Percentiles rank a stretch among this genome's conserved stretches.
phyloP scores from a whole-genome alignment of 2,113 vertebrate genomes.

The Nicator chloris region DNA sequence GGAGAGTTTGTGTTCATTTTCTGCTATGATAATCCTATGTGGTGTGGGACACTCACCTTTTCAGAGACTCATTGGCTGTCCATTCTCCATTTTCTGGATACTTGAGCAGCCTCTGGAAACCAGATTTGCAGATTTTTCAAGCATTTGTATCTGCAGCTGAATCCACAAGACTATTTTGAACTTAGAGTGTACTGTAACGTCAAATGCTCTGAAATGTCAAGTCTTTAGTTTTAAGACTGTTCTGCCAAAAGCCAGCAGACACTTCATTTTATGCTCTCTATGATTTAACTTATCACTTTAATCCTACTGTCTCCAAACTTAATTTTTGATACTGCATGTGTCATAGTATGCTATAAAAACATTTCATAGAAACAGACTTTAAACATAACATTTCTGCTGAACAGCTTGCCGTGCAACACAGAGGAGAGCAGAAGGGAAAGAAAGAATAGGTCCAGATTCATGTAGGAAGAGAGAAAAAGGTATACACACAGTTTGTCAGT shows the following conservation, averaged over 20 bases:
- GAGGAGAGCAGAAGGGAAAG: background rate
- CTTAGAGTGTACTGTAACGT: background rate
- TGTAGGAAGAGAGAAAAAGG: background rate
- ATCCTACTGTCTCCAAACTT: background rate
- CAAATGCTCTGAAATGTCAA: background rate
- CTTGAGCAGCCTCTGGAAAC: background rate
- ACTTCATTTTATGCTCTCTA: background rate
- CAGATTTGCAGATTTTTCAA: background rate
- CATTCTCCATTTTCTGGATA: background rate
- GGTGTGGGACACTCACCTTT: background rate
- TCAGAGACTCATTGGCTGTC: background rate
- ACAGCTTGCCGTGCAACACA: background rate
- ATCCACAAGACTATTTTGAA: background rate
- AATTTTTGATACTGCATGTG: background rate
- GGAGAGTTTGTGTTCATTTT: background rate
- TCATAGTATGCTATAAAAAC: background rate
- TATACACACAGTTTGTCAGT: background rate
- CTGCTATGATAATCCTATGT: background rate
- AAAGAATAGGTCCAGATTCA: background rate
- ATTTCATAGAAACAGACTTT: background rate
- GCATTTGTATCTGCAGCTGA: background rate
- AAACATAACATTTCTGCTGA: background rate
- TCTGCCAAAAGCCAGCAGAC: background rate
- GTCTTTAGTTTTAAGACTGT: background rate
- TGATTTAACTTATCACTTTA: background rate